Evolutionary conservation across 2,888 invertebrate genomes (phyloP).

Genomic region (Callyntrura guangdongensis): DNA sequence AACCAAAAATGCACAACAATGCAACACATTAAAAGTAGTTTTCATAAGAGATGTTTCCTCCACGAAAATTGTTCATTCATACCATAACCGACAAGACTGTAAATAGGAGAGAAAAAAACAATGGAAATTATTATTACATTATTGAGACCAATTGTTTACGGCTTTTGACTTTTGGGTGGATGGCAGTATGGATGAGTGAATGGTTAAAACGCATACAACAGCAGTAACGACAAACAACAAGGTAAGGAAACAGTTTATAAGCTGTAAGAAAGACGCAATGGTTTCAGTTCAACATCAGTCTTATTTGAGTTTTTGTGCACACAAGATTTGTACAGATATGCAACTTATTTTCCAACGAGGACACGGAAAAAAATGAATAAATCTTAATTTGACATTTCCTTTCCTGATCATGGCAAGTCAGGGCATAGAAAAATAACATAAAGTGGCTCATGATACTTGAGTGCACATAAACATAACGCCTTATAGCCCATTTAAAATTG

Average conservation of each 20-base stretch:
- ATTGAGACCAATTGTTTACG: slow-evolving; percentile 78
- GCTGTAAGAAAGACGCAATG: background rate
- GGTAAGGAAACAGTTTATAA: background rate
- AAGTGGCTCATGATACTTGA: background rate
- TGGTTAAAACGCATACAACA: background rate
- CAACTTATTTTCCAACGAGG: background rate
- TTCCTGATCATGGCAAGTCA: slow-evolving; percentile 67
- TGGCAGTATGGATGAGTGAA: slow-evolving; percentile 3
- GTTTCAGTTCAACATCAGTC: background rate
- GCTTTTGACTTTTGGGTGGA: slow-evolving; percentile 79
- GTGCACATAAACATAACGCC: background rate
- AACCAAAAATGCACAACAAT: slow-evolving; percentile 65
- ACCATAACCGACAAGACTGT: slow-evolving; percentile 67
- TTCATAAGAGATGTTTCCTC: background rate
- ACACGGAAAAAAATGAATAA: slow-evolving; percentile 73
- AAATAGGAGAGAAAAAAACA: slow-evolving; percentile 63
- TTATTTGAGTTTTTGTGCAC: background rate
- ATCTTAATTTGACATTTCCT: slow-evolving; percentile 83
- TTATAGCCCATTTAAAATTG: background rate
- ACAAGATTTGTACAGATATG: slow-evolving; percentile 22
- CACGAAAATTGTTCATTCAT: slow-evolving; percentile 62
- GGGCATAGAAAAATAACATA: background rate
- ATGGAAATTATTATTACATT: slow-evolving; percentile 77
- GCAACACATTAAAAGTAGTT: slow-evolving; percentile 18
- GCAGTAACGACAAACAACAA: background rate